Percentiles rank a stretch among this genome's conserved stretches.
Evolutionary conservation across 2,888 invertebrate species (phyloP).

Genomic region (Apomyelois bistriatella): DNA sequence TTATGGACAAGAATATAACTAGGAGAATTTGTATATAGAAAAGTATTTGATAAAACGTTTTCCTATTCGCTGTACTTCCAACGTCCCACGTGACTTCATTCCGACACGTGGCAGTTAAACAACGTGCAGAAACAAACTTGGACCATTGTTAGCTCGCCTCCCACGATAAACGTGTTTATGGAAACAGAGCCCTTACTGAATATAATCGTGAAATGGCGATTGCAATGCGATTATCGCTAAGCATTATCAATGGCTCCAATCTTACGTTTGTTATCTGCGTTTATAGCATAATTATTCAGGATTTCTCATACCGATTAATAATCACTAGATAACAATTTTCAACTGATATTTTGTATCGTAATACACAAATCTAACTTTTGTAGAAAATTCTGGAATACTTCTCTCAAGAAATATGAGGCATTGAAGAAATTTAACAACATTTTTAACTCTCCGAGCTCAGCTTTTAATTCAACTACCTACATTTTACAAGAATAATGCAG

Average conservation of each 20-base stretch:
- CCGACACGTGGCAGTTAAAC: constrained; percentile 36
- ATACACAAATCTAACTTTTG: neutral
- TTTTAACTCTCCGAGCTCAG: too few relatives aligned
- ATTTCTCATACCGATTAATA: neutral
- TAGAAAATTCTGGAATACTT: neutral
- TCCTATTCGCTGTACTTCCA: constrained; percentile 4
- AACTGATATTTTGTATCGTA: neutral
- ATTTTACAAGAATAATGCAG: too few relatives aligned
- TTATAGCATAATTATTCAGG: neutral
- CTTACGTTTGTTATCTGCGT: neutral
- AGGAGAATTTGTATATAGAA: neutral
- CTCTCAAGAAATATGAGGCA: too few relatives aligned
- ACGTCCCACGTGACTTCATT: constrained; percentile 32
- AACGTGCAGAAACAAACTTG: constrained; percentile 43
- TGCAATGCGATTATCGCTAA: constrained; percentile 1
- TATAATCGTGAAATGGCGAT: constrained; percentile 4
- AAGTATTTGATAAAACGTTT: constrained; percentile 22
- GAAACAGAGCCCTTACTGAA: constrained; percentile 18
- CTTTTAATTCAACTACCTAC: too few relatives aligned
- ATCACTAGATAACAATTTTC: neutral
- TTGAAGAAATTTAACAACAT: too few relatives aligned
- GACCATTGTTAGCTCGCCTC: constrained; percentile 33
- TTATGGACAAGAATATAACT: too few relatives aligned
- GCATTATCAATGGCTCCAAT: constrained; percentile 3
- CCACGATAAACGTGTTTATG: constrained; percentile 32